phyloP scores from a whole-genome alignment of 2,113 vertebrate species.

The Neodon shergylaensis region DNA sequence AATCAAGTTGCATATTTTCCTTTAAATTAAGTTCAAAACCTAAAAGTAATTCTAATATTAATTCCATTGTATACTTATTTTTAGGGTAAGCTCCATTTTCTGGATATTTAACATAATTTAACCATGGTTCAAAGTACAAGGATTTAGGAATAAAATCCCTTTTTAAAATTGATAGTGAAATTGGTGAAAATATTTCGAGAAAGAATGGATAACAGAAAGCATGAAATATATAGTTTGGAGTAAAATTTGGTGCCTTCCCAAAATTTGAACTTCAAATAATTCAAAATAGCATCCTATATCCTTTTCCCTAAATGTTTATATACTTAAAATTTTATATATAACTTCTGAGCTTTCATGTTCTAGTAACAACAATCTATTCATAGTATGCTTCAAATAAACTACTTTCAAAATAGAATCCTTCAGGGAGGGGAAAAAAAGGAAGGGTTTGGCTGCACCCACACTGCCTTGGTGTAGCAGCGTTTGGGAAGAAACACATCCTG shows the following conservation, averaged over 20 bases:
- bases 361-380: neutral
- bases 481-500: neutral
- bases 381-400: neutral
- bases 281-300: neutral
- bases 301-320: neutral
- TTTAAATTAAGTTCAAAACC: neutral
- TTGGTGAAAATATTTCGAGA: conserved; percentile 44
- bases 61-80: neutral
- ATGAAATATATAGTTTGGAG: neutral
- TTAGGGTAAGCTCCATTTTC: neutral
- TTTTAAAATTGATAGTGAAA: neutral
- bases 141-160: neutral
- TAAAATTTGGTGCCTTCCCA: neutral
- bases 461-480: neutral
- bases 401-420: neutral
- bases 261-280: conserved; percentile 28
- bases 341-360: neutral
- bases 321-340: neutral
- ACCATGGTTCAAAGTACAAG: neutral
- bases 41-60: too few relatives aligned
- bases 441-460: neutral
- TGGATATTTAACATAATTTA: neutral
- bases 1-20: neutral
- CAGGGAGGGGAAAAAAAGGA: neutral
- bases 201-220: neutral